Base-by-base conservation (phyloP, 1,140 invertebrate genomes). In the Berghia stephanieae region DNA sequence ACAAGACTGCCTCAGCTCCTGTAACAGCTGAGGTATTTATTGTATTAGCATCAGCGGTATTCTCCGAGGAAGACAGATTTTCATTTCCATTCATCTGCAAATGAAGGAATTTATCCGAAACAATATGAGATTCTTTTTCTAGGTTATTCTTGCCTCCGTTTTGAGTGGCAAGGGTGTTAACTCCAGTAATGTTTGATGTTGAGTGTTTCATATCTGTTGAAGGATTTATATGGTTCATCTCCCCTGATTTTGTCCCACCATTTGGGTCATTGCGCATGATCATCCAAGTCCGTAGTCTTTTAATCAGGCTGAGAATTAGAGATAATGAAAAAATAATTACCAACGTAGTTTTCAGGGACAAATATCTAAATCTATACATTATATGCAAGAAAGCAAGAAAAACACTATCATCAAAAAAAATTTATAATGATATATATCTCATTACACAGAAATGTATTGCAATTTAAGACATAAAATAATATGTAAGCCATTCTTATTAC, bases 201-300 rank as follows among this genome's bases (percentile, higher is more conserved):
- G 27, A 5, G 13, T 16, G 13, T 34, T 69, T 27, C 16, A 42
- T 27, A 38, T 8, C 6, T 42, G 27, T 16, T 13, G 31, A 31
- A 38, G 74, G 44, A 13, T 27, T 36, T 84, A 81, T 90, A 87
- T 73, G 91, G 88, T 78, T 90, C 6, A 92, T 92, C 27, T 91
- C 91, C 0, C 91, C 68, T 2, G 92, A 91, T 86, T 92, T 91
- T 27, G 89, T 88, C 79, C 88, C 88, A 80, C 92, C 90, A 81
- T 92, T 89, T 60, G 90, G 91, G 0, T 93, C 31, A n/a, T n/a
- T n/a, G n/a, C n/a, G 94, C 46, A 94, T 92, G 43, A 93, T 91
- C 84, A 94, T 92, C 92, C 94, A 94, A 52, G 90, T 89, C 78
- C 93, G 92, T 55, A 95, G 90, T n/a, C 94, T 91, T 31, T 90